Evolutionary conservation across 1,140 invertebrate genomes (phyloP).

Genomic region (Macrobrachium rosenbergii): DNA sequence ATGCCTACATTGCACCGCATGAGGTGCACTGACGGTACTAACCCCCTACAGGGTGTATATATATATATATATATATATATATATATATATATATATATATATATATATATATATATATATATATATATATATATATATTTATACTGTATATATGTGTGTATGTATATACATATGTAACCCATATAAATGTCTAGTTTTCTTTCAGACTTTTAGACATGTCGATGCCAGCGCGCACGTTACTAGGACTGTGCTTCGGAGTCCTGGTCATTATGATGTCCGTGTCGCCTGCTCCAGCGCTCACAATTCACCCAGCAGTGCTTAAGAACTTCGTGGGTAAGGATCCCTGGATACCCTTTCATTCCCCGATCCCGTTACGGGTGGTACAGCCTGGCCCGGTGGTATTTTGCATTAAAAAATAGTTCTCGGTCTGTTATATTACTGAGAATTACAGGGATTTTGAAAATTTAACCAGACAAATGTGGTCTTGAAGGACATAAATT

Average conservation of each 20-base stretch:
- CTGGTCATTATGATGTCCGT: background rate
- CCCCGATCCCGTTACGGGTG: too few species aligned
- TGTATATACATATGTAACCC: background rate
- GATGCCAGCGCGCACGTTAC: background rate
- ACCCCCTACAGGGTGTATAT: too few species aligned
- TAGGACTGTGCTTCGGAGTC: background rate
- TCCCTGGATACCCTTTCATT: too few species aligned
- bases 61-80: background rate
- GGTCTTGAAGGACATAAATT: too few species aligned
- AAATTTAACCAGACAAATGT: too few species aligned
- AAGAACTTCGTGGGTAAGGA: conserved; percentile 6
- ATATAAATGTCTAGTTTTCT: background rate
- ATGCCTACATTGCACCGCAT: too few species aligned
- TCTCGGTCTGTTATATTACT: too few species aligned
- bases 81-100: conserved; percentile 22
- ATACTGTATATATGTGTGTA: background rate
- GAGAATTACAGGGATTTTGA: too few species aligned
- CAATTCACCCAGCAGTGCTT: conserved; percentile 8
- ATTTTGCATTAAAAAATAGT: too few species aligned
- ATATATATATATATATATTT: background rate
- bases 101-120: conserved; percentile 2
- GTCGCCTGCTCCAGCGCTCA: background rate
- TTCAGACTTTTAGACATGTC: background rate
- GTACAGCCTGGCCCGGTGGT: too few species aligned
- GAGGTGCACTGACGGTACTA: too few species aligned